phyloP scores from a whole-genome alignment of 2,888 invertebrate genomes.

The Lepas anatifera region DNA sequence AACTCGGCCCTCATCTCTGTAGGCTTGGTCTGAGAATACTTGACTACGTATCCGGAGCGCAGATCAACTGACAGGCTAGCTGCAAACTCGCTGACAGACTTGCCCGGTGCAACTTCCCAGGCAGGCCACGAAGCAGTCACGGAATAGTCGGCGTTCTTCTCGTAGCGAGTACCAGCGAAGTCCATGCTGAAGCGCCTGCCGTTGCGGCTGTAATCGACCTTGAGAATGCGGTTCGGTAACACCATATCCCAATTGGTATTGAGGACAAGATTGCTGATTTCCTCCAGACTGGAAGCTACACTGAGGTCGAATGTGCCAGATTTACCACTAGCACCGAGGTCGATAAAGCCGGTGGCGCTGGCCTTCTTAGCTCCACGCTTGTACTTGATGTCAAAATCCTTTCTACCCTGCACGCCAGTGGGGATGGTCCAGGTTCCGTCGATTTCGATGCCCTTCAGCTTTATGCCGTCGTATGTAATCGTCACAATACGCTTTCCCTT shows the following conservation, averaged over 20 bases:
- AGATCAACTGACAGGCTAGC: background rate
- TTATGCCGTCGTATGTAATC: background rate
- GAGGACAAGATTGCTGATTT: background rate
- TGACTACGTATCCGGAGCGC: background rate
- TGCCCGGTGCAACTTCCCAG: background rate
- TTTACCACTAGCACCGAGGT: background rate
- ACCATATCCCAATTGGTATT: background rate
- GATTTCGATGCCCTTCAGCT: background rate
- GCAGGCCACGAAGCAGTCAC: background rate
- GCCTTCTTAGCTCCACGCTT: background rate
- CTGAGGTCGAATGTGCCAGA: background rate
- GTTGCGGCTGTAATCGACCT: background rate
- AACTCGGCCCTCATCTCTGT: background rate
- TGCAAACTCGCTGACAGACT: background rate
- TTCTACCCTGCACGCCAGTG: background rate
- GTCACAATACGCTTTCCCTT: background rate
- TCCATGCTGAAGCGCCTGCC: background rate
- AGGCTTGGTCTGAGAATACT: background rate
- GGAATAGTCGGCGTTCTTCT: background rate
- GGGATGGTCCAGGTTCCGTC: background rate
- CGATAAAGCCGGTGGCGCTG: background rate
- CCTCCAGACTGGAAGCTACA: background rate
- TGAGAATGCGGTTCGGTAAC: background rate
- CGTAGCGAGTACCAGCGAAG: background rate
- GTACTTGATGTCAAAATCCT: background rate